A percentile compares a stretch with the other conserved stretches of the same genome.
Evolutionary conservation across 2,888 invertebrate genomes (phyloP).

Genomic region (Corythucha ciliata): DNA sequence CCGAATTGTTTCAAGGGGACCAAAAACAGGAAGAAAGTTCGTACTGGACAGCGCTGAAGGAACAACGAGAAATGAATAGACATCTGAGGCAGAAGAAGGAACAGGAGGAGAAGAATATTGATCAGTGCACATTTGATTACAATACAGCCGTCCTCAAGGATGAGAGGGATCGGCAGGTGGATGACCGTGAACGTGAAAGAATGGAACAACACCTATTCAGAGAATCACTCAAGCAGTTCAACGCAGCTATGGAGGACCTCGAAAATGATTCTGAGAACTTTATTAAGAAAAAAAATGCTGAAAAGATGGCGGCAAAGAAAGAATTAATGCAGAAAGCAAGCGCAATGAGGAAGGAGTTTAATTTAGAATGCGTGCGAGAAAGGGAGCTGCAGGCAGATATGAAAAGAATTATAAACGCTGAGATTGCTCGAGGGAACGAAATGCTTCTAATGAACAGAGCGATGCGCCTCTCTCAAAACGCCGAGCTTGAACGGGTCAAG

Average conservation of each 20-base stretch:
- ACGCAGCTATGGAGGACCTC: not conserved
- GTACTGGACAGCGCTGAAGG: not conserved
- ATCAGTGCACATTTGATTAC: not conserved
- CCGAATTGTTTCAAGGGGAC: not conserved
- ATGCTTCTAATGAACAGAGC: too few species aligned
- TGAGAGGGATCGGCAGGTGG: constrained; percentile 1
- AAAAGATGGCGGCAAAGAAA: not conserved
- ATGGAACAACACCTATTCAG: constrained; percentile 5
- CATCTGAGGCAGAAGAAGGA: not conserved
- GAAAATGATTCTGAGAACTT: not conserved
- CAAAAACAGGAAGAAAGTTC: not conserved
- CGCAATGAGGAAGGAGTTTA: too few species aligned
- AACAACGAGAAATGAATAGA: constrained; percentile 8
- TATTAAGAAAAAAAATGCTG: not conserved
- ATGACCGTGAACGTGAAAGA: constrained; percentile 6
- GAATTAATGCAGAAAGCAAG: too few species aligned
- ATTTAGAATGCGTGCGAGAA: too few species aligned
- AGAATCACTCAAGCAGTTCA: constrained; percentile 12
- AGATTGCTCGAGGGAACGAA: too few species aligned
- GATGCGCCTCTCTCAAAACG: too few species aligned
- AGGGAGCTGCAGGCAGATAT: too few species aligned
- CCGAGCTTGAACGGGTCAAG: too few species aligned
- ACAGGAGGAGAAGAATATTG: not conserved
- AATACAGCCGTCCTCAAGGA: not conserved
- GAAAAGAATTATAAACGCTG: too few species aligned